phyloP scores from a whole-genome alignment of 2,797 vertebrate species.

The Danionella dracula region DNA sequence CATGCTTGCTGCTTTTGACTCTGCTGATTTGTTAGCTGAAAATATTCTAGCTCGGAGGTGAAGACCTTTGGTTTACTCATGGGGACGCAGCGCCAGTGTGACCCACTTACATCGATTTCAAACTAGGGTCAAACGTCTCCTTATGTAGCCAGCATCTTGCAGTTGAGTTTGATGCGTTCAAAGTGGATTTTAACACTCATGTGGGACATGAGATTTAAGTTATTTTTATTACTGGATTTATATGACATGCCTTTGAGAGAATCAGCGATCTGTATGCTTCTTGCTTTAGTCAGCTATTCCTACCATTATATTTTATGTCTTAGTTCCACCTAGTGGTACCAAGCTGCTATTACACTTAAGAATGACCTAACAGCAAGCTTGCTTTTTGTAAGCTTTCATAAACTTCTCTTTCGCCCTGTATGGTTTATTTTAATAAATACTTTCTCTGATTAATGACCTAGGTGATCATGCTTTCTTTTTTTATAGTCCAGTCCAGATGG shows the following conservation, averaged over 20 bases:
- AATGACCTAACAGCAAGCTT: too few species aligned
- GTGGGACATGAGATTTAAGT: too few species aligned
- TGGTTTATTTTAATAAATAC: too few species aligned
- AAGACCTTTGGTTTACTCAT: conserved; percentile 1
- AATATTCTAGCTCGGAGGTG: conserved; percentile 44
- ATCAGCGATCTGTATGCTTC: too few species aligned
- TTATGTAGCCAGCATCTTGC: conserved; percentile 46
- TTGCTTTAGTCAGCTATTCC: too few species aligned
- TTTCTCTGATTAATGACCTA: too few species aligned
- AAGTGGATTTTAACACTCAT: too few species aligned
- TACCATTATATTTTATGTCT: background rate
- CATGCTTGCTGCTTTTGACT: background rate
- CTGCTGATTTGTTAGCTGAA: conserved; percentile 51
- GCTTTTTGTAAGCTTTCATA: too few species aligned
- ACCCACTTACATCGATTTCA: conserved; percentile 24
- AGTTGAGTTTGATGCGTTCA: background rate
- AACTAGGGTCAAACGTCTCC: conserved; percentile 11
- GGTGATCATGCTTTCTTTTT: too few species aligned
- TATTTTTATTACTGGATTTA: too few species aligned
- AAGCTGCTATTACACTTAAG: too few species aligned
- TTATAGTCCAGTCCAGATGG: conserved; percentile 81
- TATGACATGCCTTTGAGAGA: too few species aligned
- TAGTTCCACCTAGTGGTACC: conserved; percentile 18
- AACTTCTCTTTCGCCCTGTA: background rate
- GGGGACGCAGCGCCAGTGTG: conserved; percentile 3